A percentile compares a stretch with the other conserved stretches of the same genome.
Evolutionary conservation across 1,140 invertebrate species (phyloP).

Genomic region (Drosophila bipectinata): DNA sequence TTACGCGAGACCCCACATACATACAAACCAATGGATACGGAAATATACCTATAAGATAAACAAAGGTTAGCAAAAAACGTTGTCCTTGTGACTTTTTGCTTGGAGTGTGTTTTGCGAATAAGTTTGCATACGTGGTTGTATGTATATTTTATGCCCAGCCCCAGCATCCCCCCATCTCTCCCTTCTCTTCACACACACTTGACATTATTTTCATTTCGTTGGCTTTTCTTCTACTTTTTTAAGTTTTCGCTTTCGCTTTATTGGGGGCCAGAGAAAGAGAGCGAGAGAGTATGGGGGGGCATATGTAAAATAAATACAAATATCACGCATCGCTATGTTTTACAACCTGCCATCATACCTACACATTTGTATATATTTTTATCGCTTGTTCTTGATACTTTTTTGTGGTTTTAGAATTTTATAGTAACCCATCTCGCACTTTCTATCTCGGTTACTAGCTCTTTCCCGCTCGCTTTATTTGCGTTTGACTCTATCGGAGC

Average conservation of each 20-base stretch:
- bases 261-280: background rate
- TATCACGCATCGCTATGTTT: constrained; percentile 69
- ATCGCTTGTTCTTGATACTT: constrained; percentile 50
- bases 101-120: constrained; percentile 32
- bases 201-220: constrained; percentile 60
- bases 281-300: background rate
- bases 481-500: constrained; percentile 62
- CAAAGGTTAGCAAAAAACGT: constrained; percentile 42
- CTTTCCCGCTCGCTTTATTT: constrained; percentile 15
- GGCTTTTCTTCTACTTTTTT: constrained; percentile 24
- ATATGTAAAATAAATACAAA: constrained; percentile 66
- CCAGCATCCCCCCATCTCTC: background rate
- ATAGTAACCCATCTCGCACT: constrained; percentile 37
- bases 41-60: constrained; percentile 30
- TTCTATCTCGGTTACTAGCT: no score
- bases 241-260: constrained; percentile 39
- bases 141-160: constrained; percentile 24
- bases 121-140: constrained; percentile 19
- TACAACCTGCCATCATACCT: constrained; percentile 60
- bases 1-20: constrained; percentile 19
- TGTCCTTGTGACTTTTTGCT: constrained; percentile 64
- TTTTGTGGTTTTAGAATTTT: constrained; percentile 73
- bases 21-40: background rate
- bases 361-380: constrained; percentile 53
- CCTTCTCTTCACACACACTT: constrained; percentile 25